phyloP scores from a whole-genome alignment of 1,140 invertebrate genomes.

The Drosophila nigrodunni region DNA sequence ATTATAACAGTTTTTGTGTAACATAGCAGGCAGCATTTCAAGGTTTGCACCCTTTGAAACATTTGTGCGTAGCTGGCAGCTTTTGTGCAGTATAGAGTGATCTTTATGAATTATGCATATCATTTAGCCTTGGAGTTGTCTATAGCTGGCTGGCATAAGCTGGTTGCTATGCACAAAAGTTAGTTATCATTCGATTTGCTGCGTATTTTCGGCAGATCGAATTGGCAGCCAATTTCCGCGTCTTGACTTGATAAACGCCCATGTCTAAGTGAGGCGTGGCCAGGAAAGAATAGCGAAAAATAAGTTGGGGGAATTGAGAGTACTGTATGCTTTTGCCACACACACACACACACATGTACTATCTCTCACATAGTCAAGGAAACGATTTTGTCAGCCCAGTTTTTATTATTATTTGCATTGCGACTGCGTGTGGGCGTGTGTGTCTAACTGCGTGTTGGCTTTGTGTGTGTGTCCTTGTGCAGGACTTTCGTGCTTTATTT shows the following conservation, averaged over 20 bases:
- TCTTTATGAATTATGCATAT: slow-evolving; percentile 2
- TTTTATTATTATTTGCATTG: slow-evolving; percentile 67
- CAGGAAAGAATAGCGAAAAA: not conserved
- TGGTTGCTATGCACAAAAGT: slow-evolving; percentile 8
- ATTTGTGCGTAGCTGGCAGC: not conserved
- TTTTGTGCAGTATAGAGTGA: not conserved
- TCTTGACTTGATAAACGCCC: slow-evolving; percentile 58
- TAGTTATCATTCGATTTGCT: slow-evolving; percentile 2
- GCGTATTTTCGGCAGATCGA: slow-evolving; percentile 43
- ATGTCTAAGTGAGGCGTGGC: slow-evolving; percentile 19
- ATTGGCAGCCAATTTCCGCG: slow-evolving; percentile 62
- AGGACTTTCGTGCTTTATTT: slow-evolving; percentile 59
- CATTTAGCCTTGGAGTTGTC: not conserved
- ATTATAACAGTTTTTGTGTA: not conserved
- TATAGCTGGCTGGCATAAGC: not conserved
- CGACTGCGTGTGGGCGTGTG: slow-evolving; percentile 62
- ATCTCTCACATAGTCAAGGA: slow-evolving; percentile 43
- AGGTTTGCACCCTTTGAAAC: not conserved
- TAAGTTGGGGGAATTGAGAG: slow-evolving; percentile 29
- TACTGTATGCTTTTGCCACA: slow-evolving; percentile 4
- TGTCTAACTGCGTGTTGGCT: slow-evolving; percentile 27
- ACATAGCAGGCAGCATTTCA: not conserved
- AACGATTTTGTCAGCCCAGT: slow-evolving; percentile 55
- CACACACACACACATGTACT: slow-evolving; percentile 12
- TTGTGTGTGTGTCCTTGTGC: slow-evolving; percentile 34